Conservation (phyloP, 2,888 invertebrate species). For the Tetheella fluctuosa region DNA sequence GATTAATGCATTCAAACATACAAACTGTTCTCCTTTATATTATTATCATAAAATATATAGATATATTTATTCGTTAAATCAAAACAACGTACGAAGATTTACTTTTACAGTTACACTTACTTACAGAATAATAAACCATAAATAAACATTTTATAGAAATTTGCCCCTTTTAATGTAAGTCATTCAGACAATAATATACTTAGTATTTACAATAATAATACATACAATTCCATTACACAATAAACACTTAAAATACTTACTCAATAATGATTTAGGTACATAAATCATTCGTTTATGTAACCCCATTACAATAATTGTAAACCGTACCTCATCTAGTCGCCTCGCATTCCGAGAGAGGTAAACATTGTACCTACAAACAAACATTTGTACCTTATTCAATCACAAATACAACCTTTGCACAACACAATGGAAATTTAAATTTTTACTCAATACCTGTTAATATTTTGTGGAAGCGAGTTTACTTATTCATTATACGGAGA, state of each 20-base stretch:
- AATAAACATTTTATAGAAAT: no score
- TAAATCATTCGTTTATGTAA: background rate
- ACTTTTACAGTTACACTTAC: no score
- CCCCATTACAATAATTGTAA: background rate
- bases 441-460: slow-evolving; percentile 7
- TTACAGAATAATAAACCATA: no score
- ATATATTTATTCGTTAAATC: no score
- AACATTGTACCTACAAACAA: background rate
- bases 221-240: background rate
- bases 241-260: background rate
- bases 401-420: slow-evolving; percentile 4
- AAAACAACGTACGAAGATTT: no score
- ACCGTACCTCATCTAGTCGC: background rate
- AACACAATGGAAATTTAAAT: slow-evolving; percentile 5
- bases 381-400: background rate
- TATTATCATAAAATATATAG: no score
- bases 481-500: background rate
- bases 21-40: no score
- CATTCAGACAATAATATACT: no score
- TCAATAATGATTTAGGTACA: background rate
- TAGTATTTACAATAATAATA: no score
- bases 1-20: no score
- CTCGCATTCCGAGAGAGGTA: slow-evolving; percentile 1
- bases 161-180: no score
- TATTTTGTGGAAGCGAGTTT: slow-evolving; percentile 1